Percentiles rank a stretch among this genome's conserved stretches.
phyloP scores from a whole-genome alignment of 2,113 vertebrate genomes.

The pig (Sus scrofa) region DNA sequence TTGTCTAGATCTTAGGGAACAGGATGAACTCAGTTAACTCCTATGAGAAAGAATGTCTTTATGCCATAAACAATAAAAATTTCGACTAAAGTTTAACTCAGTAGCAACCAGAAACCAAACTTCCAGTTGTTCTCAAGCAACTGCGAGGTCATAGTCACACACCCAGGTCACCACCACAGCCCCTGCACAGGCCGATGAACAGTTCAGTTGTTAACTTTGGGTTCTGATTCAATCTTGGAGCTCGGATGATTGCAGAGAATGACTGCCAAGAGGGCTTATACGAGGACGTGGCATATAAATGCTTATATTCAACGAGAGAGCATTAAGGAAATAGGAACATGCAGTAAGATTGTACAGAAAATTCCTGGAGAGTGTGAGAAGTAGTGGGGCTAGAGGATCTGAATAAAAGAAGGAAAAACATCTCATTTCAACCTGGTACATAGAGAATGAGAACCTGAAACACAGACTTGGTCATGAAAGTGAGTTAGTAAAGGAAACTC shows the following conservation, averaged over 20 bases:
- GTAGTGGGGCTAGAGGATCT: neutral
- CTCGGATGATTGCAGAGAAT: neutral
- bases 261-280: neutral
- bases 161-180: neutral
- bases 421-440: neutral
- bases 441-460: constrained; percentile 59
- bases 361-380: neutral
- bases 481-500: constrained; percentile 42
- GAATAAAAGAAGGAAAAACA: neutral
- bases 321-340: neutral
- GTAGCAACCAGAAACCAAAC: neutral
- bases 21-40: constrained; percentile 47
- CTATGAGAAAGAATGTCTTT: constrained; percentile 16
- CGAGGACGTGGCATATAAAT: neutral
- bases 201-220: neutral
- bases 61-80: constrained; percentile 55
- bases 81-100: neutral
- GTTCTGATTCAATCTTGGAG: neutral
- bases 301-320: neutral
- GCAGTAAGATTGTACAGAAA: neutral
- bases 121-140: constrained; percentile 5
- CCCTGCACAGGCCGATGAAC: neutral
- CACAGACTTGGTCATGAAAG: constrained; percentile 6
- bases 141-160: neutral
- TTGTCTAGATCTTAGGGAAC: constrained; percentile 38